A percentile compares a stretch with the other conserved stretches of the same genome.
Conservation (phyloP, 1,140 invertebrate species). For the Leptinotarsa texana region DNA sequence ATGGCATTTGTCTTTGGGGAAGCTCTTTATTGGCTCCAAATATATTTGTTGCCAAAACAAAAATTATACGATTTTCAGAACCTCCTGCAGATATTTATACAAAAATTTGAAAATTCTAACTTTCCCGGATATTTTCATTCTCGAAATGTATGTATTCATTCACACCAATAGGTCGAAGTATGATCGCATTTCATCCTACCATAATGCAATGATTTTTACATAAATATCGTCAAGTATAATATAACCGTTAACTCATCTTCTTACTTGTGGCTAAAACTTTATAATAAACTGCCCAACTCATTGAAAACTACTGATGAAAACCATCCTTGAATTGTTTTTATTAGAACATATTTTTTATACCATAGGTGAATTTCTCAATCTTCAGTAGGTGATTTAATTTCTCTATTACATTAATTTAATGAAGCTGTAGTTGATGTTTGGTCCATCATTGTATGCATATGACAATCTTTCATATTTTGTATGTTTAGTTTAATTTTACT, state of each 20-base stretch:
- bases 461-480: too few species aligned
- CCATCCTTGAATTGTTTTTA: neutral
- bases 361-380: neutral
- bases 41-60: too few species aligned
- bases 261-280: too few species aligned
- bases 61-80: neutral
- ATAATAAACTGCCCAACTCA: too few species aligned
- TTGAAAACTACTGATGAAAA: too few species aligned
- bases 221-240: neutral
- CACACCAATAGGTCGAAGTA: neutral
- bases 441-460: too few species aligned
- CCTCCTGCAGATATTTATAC: neutral
- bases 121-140: neutral
- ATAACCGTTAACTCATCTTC: too few species aligned
- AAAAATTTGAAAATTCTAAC: neutral
- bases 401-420: neutral
- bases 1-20: neutral
- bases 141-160: neutral
- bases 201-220: neutral
- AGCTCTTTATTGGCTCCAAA: neutral
- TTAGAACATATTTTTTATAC: neutral
- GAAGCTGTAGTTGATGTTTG: too few species aligned
- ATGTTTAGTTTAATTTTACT: too few species aligned
- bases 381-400: neutral
- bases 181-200: too few species aligned